Evolutionary conservation across 2,113 vertebrate genomes (phyloP), one percentile per base, ranked within the genome.

Genomic region (Caloenas nicobarica): DNA sequence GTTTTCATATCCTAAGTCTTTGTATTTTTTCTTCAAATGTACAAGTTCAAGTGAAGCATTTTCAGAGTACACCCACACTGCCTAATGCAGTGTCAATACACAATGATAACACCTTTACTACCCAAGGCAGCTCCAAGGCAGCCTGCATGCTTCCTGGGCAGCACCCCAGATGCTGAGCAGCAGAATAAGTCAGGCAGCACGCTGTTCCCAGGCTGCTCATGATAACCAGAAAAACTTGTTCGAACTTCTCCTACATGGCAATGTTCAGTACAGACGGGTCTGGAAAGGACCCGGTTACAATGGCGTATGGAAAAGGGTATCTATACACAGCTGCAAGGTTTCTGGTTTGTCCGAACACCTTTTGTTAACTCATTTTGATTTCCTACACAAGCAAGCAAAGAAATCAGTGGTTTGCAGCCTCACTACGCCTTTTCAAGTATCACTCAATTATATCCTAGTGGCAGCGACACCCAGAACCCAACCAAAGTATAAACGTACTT

Each of bases 211-310:
- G 69, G 61, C 91, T 74, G 94, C 79, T 95, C 61, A 82, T 29
- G 4, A 68, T 80, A 95, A 93, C 96, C 93, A 92, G 94, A 95
- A 95, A 95, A 95, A 95, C 94, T 86, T 9, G 91, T 95, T 95
- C 83, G 33, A 87, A 68, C 80, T 86, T 90, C 80, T 86, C 86
- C 80, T 86, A 77, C 53, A 34, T 5, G 48, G 62, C 25, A 88
- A 2, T 4, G 11, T 8, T 73, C 74, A 51, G 79, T 23, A 79
- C 34, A 89, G 62, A 79, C 16, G 0, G 57, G 9, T 42, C 48
- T 81, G 71, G 42, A 58, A 88, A 64, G 36, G 65, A 54, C 24
- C 2, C 28, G 68, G 53, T 85, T 79, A 79, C 38, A 69, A 17
- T 31, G 34, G 24, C 86, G 23, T 21, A 58, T 65, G 38, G 28